These are phyloP conservation scores for Magallana ariakensis DNA, from an alignment of 1,140 invertebrate species.

Conservation along the genomic window DNA sequence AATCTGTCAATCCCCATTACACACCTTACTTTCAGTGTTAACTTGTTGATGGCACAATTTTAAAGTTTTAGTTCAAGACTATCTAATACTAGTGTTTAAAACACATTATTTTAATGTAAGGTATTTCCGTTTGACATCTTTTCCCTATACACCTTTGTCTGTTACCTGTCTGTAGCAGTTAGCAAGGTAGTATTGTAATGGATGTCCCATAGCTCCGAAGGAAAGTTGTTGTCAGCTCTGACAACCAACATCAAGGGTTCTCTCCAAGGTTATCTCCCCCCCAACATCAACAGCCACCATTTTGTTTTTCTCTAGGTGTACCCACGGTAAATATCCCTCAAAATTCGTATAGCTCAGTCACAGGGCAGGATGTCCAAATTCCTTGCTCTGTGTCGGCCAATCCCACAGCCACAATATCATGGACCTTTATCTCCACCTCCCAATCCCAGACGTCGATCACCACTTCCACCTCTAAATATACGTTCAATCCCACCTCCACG, in stretches of 20 bases:
- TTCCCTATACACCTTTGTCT: not conserved
- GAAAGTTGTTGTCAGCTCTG: not conserved
- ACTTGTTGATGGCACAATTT: not conserved
- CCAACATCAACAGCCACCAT: not conserved
- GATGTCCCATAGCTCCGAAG: not conserved
- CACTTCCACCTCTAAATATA: not conserved
- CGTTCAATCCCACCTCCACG: not conserved
- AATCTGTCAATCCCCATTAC: not conserved
- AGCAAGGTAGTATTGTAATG: not conserved
- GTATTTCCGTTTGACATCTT: not conserved
- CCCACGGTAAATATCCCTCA: slow-evolving; percentile 46
- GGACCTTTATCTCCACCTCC: slow-evolving; percentile 33
- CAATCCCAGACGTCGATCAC: slow-evolving; percentile 30
- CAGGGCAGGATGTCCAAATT: slow-evolving; percentile 36
- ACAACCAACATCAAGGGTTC: not conserved
- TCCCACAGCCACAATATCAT: slow-evolving; percentile 13
- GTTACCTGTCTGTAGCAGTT: not conserved
- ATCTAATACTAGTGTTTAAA: not conserved
- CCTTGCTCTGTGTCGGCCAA: slow-evolving; percentile 44
- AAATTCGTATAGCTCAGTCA: slow-evolving; percentile 39
- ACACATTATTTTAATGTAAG: not conserved
- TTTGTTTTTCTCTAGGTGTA: slow-evolving; percentile 43
- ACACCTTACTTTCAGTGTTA: not conserved
- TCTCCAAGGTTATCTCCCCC: not conserved
- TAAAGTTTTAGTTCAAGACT: not conserved